phyloP scores from a whole-genome alignment of 2,888 invertebrate species.

The Drosophila birchii region DNA sequence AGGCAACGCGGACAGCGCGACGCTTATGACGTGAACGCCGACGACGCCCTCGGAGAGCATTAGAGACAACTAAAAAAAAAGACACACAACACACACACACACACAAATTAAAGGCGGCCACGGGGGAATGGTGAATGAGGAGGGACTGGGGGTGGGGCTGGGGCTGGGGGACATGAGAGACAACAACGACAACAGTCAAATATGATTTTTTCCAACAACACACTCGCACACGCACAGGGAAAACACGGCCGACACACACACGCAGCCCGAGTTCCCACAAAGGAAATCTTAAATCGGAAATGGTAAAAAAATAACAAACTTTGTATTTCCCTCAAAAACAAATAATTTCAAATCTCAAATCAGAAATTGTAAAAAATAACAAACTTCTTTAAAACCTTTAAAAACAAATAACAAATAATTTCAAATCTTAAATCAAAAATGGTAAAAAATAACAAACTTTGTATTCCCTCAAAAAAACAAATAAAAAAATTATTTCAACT shows the following conservation, averaged over 20 bases:
- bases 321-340: too few species aligned
- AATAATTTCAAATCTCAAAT: too few species aligned
- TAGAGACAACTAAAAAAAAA: constrained; percentile 65
- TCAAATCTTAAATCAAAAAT: too few species aligned
- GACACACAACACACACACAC: not conserved
- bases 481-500: too few species aligned
- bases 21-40: constrained; percentile 43
- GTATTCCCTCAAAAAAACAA: too few species aligned
- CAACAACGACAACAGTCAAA: constrained; percentile 49
- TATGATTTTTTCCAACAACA: constrained; percentile 67
- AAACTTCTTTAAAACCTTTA: too few species aligned
- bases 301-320: not conserved
- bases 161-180: not conserved
- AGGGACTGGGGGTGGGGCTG: too few species aligned
- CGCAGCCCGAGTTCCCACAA: constrained; percentile 22
- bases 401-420: too few species aligned
- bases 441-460: too few species aligned
- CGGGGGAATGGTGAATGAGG: not conserved
- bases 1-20: constrained; percentile 22
- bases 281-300: not conserved
- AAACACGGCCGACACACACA: constrained; percentile 18
- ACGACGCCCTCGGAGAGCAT: constrained; percentile 77
- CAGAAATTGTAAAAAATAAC: too few species aligned
- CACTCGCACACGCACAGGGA: constrained; percentile 40
- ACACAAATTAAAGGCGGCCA: constrained; percentile 67